A percentile compares a stretch with the other conserved stretches of the same genome.
phyloP scores from a whole-genome alignment of 1,140 invertebrate species.

The Papilio helenus region DNA sequence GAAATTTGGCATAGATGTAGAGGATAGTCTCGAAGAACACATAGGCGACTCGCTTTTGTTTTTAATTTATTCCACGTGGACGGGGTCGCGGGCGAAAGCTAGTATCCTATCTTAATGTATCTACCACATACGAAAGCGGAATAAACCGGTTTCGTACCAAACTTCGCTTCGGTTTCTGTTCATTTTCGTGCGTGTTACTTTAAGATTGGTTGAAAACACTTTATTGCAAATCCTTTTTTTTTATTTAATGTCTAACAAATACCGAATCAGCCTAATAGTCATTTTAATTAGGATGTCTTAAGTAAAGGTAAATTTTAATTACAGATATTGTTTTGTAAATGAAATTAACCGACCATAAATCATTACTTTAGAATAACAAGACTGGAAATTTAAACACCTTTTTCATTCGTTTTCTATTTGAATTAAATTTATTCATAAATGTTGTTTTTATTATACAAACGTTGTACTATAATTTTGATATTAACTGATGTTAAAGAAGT shows the following conservation, averaged over 20 bases:
- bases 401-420: neutral
- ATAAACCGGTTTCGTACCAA: neutral
- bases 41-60: too few relatives aligned
- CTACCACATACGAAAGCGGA: neutral
- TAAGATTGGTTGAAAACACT: neutral
- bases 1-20: too few relatives aligned
- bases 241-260: neutral
- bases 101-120: neutral
- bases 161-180: neutral
- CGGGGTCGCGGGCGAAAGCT: too few relatives aligned
- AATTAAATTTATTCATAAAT: too few relatives aligned
- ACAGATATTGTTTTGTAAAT: constrained; percentile 6
- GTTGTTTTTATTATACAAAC: too few relatives aligned
- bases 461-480: too few relatives aligned
- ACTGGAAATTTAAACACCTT: neutral
- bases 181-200: neutral
- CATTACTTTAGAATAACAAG: neutral
- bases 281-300: neutral
- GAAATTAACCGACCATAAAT: neutral
- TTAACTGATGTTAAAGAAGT: too few relatives aligned
- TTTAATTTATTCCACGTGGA: too few relatives aligned
- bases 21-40: too few relatives aligned
- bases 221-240: neutral
- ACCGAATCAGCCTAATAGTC: neutral
- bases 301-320: neutral